phyloP scores from a whole-genome alignment of 2,113 vertebrate species.

The Bambusicola thoracicus region DNA sequence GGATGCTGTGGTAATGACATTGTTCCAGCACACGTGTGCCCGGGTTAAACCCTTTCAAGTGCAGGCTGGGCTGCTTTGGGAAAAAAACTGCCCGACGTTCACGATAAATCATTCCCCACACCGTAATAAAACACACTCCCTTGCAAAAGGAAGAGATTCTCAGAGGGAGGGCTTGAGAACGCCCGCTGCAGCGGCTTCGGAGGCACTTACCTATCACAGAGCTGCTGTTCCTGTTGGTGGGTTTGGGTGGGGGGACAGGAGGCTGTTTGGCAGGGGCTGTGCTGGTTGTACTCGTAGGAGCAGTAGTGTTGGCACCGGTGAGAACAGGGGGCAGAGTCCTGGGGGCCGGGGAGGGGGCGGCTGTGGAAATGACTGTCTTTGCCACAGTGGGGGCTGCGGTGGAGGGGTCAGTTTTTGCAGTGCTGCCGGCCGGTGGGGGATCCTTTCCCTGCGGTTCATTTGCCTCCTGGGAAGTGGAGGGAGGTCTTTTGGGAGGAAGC shows the following conservation, averaged over 20 bases:
- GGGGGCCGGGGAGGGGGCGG: constrained; percentile 78
- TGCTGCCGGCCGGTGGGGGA: background rate
- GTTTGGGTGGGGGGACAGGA: constrained; percentile 93
- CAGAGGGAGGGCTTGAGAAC: background rate
- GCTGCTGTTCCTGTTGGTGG: constrained; percentile 90
- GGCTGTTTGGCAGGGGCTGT: constrained; percentile 86
- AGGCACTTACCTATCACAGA: constrained; percentile 88
- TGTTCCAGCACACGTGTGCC: background rate
- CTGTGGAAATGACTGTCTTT: constrained; percentile 53
- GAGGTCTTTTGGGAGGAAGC: constrained; percentile 90
- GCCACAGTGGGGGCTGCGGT: constrained; percentile 38
- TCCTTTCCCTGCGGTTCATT: constrained; percentile 71
- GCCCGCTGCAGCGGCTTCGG: rapidly evolving
- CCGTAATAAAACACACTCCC: background rate
- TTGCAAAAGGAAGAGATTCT: background rate
- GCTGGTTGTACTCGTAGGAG: constrained; percentile 54
- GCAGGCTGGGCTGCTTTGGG: background rate
- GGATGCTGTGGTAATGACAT: background rate
- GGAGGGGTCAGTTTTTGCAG: constrained; percentile 45
- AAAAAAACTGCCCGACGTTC: background rate
- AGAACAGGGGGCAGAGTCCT: constrained; percentile 80
- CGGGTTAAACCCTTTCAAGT: background rate
- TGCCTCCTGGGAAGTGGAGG: constrained; percentile 81
- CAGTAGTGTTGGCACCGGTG: constrained; percentile 74
- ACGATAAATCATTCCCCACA: background rate